Evolutionary conservation across 2,797 vertebrate genomes (phyloP), one percentile per base, ranked within the genome.

Genomic region (Hyperoplus lanceolatus): DNA sequence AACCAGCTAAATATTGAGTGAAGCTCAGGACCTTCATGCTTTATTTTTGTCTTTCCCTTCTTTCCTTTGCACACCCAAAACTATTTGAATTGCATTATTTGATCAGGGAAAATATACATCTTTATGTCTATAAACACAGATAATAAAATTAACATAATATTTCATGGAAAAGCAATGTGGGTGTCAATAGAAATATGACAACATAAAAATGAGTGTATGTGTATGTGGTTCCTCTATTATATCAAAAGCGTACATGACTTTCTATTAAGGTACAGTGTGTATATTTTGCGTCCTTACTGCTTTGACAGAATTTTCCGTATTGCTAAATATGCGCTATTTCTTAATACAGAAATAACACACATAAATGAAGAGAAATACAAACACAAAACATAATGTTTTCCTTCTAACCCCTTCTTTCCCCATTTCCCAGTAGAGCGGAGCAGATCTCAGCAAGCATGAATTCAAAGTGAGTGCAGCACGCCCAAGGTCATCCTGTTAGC

Each of bases 401-500:
- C n/a, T 61, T 79, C 63, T 88, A 86, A 90, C 88, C 85, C 75
- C 73, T 66, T 81, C 72, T 43, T 80, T 87, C 43, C 70, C 61
- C 16, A 67, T 90, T 90, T 96, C 95, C 95, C 95, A 92, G 87
- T 64, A 92, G 94, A 96, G 89, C 80, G 75, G 65, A 92, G 87
- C 79, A 87, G 91, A 94, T 91, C 92, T 95, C 92, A 84, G 92
- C 95, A 94, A 95, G 94, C 93, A 93, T 94, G 94, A 92, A 95
- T 95, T 94, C 91, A 95, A 95, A 94, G 95, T 95, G 95, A 96
- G 89, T 94, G 95, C 92, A 89, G 88, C 89, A 90, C 90, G 91
- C 91, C 93, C 95, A 92, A 97, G 96, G 96, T 97, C 96, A 97
- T 94, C 90, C 83, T 89, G 96, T 96, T 96, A 95, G 94, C 96